These are phyloP conservation scores for Tachina fera DNA, from an alignment of 2,888 invertebrate species.

Conservation along the genomic window DNA sequence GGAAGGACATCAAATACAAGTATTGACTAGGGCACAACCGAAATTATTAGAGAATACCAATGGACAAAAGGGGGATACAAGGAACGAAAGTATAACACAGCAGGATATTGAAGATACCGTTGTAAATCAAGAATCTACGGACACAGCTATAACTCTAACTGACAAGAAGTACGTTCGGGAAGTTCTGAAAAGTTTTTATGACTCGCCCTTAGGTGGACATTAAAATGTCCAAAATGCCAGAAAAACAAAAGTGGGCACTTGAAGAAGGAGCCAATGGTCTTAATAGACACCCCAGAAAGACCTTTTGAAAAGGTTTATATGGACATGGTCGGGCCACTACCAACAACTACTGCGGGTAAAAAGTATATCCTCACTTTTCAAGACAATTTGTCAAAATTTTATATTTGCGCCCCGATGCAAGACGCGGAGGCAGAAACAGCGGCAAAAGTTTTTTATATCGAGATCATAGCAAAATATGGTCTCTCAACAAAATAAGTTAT, in stretches of 20 bases:
- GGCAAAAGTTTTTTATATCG: neutral
- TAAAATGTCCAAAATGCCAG: neutral
- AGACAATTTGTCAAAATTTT: neutral
- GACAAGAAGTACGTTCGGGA: neutral
- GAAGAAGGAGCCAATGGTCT: neutral
- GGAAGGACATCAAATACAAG: neutral
- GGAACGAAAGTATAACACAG: neutral
- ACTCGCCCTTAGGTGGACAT: neutral
- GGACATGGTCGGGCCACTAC: neutral
- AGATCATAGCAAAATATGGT: neutral
- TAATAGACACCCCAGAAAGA: neutral
- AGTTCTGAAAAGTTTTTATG: neutral
- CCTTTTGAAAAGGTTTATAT: neutral
- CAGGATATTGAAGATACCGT: neutral
- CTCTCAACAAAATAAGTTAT: neutral
- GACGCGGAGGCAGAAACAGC: neutral
- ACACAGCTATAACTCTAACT: neutral
- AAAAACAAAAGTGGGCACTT: neutral
- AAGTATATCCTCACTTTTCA: neutral
- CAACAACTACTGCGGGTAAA: neutral
- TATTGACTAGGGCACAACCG: neutral
- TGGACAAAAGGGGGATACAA: neutral
- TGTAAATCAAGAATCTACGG: neutral
- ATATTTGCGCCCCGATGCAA: neutral
- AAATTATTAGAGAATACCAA: neutral